Evolutionary conservation across 2,797 vertebrate species (phyloP).

Genomic region (Ataeniobius toweri): DNA sequence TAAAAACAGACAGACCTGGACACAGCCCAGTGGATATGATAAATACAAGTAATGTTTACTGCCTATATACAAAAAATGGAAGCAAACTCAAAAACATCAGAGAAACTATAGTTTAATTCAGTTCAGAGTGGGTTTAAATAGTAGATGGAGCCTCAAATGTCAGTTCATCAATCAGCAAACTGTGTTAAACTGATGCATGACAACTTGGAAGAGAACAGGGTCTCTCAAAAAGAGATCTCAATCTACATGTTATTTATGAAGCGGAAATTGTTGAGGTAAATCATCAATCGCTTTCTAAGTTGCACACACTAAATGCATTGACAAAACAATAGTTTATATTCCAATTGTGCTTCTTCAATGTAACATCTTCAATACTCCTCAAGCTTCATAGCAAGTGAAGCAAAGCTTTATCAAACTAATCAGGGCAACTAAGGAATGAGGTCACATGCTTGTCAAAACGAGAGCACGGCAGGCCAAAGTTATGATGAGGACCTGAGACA

Average conservation of each 20-base stretch:
- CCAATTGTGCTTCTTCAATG: background rate
- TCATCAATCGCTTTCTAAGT: background rate
- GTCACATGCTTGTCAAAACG: conserved; percentile 30
- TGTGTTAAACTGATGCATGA: background rate
- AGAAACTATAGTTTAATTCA: no score
- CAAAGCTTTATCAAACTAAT: conserved; percentile 30
- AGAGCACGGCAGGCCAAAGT: conserved; percentile 9
- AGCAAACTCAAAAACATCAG: background rate
- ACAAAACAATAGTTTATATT: background rate
- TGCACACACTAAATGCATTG: background rate
- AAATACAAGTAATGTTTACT: no score
- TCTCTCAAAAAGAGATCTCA: no score
- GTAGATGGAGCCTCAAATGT: background rate
- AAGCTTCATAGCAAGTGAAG: background rate
- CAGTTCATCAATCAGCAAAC: background rate
- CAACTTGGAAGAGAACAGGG: background rate
- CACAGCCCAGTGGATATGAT: no score
- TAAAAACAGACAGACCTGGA: no score
- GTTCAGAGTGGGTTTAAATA: background rate
- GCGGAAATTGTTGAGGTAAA: background rate
- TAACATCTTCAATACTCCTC: background rate
- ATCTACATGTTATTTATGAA: no score
- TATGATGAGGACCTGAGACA: conserved; percentile 4
- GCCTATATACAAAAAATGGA: no score
- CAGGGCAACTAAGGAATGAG: conserved; percentile 29